Conservation (phyloP, 2,888 invertebrate species). For the Dione juno region DNA sequence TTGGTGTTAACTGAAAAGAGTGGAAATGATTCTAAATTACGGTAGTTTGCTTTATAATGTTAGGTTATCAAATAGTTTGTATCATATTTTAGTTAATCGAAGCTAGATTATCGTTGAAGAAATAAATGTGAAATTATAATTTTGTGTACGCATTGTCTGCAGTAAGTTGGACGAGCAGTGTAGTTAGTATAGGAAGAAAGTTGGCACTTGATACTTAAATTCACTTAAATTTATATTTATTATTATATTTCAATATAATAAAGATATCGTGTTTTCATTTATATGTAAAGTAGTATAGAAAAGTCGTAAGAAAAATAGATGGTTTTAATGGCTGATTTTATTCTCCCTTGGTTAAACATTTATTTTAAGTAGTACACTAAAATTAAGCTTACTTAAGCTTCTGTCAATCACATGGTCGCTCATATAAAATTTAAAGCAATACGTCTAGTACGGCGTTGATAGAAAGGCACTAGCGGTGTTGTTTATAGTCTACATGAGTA, state of each 20-base stretch:
- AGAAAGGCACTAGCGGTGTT: neutral
- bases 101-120: neutral
- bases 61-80: neutral
- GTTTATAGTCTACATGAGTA: neutral
- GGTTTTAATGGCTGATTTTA: neutral
- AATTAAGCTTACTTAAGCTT: neutral
- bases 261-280: neutral
- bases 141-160: neutral
- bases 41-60: neutral
- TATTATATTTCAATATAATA: too few species aligned
- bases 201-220: too few species aligned
- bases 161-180: neutral
- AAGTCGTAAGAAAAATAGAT: neutral
- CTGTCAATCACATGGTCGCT: neutral
- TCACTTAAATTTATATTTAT: too few species aligned
- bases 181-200: too few species aligned
- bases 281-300: neutral
- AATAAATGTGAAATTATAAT: too few species aligned
- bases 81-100: neutral
- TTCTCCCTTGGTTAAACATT: neutral
- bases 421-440: neutral
- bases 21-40: slow-evolving; percentile 1
- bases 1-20: slow-evolving; percentile 31
- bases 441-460: neutral
- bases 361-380: neutral